Percentiles rank a stretch among this genome's conserved stretches.
These are phyloP conservation scores for Psilopsiagon aurifrons DNA, from an alignment of 2,113 vertebrate species.

Conservation along the genomic window DNA sequence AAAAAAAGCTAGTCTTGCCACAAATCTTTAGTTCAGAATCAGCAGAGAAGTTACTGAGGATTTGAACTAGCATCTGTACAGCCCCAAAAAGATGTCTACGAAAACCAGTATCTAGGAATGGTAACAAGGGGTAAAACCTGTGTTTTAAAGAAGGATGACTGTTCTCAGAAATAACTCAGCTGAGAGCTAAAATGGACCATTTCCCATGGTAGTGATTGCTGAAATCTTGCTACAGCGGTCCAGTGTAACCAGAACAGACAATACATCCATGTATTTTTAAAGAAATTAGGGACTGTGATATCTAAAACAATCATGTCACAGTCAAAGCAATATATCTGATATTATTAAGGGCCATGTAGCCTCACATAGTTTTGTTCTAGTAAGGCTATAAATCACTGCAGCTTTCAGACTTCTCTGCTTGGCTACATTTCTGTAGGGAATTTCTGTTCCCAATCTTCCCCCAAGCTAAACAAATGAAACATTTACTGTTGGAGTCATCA, in stretches of 20 bases:
- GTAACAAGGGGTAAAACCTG: background rate
- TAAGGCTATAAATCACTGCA: background rate
- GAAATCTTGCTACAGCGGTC: background rate
- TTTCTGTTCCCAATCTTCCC: background rate
- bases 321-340: background rate
- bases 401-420: background rate
- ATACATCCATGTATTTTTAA: background rate
- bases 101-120: conserved; percentile 4
- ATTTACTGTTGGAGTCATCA: background rate
- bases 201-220: background rate
- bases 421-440: background rate
- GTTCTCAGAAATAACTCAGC: conserved; percentile 4
- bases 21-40: conserved; percentile 7
- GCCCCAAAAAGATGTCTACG: background rate
- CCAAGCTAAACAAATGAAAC: background rate
- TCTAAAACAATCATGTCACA: background rate
- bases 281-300: background rate
- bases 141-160: background rate
- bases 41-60: background rate
- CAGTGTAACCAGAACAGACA: background rate
- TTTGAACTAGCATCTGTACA: background rate
- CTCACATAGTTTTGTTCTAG: background rate
- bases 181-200: background rate
- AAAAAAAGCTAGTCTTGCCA: background rate
- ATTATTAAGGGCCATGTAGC: background rate